Evolutionary conservation across 2,888 invertebrate genomes (phyloP).

Genomic region (Agapostemon virescens): DNA sequence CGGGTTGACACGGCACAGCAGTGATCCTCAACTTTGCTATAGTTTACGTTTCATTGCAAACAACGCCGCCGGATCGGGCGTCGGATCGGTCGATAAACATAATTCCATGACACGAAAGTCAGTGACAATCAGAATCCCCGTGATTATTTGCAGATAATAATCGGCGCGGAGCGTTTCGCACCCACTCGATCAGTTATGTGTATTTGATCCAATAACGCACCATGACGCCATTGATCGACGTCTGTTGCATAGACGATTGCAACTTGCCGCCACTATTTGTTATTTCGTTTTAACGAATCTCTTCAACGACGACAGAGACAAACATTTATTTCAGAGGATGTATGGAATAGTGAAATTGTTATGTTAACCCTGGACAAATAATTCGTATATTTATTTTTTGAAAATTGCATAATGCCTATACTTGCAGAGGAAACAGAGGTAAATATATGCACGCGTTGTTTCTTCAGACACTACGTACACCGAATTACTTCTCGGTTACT

Average conservation of each 20-base stretch:
- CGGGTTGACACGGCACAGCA: neutral
- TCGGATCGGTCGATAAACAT: slow-evolving; percentile 12
- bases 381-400: neutral
- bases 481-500: neutral
- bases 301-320: too few species aligned
- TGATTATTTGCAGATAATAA: slow-evolving; percentile 53
- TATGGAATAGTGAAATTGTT: too few species aligned
- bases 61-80: neutral
- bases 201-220: slow-evolving; percentile 46
- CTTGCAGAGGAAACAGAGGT: neutral
- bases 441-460: neutral
- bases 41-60: slow-evolving; percentile 8
- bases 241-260: neutral
- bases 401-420: neutral
- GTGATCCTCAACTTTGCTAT: slow-evolving; percentile 1
- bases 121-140: slow-evolving; percentile 23
- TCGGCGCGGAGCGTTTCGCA: slow-evolving; percentile 32
- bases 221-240: neutral
- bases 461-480: neutral
- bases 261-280: neutral
- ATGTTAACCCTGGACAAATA: neutral
- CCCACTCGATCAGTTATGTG: slow-evolving; percentile 33
- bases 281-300: neutral
- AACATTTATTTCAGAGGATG: too few species aligned
- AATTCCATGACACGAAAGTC: slow-evolving; percentile 33